phyloP scores from a whole-genome alignment of 2,888 invertebrate species.

The Philereme vetulata region DNA sequence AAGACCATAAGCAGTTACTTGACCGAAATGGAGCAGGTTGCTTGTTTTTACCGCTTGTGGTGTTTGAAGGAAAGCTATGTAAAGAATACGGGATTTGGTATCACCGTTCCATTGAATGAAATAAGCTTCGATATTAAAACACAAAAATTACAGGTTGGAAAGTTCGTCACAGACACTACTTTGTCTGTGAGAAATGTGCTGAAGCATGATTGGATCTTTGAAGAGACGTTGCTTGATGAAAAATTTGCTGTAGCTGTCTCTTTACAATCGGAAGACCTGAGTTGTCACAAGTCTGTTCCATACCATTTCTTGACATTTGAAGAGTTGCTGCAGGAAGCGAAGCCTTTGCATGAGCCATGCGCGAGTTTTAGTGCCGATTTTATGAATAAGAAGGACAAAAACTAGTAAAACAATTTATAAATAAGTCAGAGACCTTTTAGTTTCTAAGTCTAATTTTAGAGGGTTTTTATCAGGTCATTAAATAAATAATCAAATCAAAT shows the following conservation, averaged over 20 bases:
- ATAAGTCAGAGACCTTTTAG: too few species aligned
- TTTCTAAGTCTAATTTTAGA: too few species aligned
- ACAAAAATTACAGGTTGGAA: slow-evolving; percentile 66
- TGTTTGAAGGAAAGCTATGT: slow-evolving; percentile 97
- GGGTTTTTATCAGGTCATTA: background rate
- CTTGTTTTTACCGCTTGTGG: slow-evolving; percentile 95
- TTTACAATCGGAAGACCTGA: slow-evolving; percentile 58
- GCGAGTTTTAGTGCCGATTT: slow-evolving; percentile 81
- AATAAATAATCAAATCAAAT: slow-evolving; percentile 42
- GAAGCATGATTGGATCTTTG: slow-evolving; percentile 89
- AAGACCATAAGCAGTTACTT: slow-evolving; percentile 83
- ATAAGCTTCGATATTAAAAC: slow-evolving; percentile 90
- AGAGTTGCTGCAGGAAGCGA: slow-evolving; percentile 83
- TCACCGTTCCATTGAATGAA: slow-evolving; percentile 89
- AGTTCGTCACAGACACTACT: slow-evolving; percentile 85
- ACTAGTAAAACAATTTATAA: slow-evolving; percentile 27
- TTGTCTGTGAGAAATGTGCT: slow-evolving; percentile 85
- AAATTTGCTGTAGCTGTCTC: slow-evolving; percentile 92
- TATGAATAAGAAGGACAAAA: slow-evolving; percentile 80
- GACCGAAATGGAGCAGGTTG: slow-evolving; percentile 86
- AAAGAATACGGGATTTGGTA: slow-evolving; percentile 94
- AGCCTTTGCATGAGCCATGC: slow-evolving; percentile 76
- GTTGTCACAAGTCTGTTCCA: slow-evolving; percentile 41
- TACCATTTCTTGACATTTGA: slow-evolving; percentile 85
- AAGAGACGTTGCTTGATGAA: slow-evolving; percentile 91